phyloP scores from a whole-genome alignment of 1,140 invertebrate species.

The Aphis craccivora region DNA sequence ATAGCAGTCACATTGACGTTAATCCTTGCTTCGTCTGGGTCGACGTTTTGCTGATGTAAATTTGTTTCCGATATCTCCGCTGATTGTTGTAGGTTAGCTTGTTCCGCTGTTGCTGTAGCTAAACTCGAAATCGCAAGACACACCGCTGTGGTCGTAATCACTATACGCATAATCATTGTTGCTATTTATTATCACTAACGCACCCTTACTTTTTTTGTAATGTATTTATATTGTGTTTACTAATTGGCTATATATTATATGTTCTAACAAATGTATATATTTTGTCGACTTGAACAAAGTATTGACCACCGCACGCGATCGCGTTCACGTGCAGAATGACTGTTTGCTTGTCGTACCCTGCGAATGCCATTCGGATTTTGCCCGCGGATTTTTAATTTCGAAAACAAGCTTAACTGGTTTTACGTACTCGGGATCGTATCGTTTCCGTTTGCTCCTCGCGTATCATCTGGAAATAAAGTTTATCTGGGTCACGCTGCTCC shows the following conservation, averaged over 20 bases:
- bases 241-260: not conserved
- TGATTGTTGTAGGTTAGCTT: not conserved
- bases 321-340: slow-evolving; percentile 25
- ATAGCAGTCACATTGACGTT: not conserved
- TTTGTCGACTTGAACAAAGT: not conserved
- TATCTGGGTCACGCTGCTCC: slow-evolving; percentile 41
- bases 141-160: not conserved
- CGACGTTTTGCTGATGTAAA: not conserved
- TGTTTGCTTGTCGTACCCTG: not conserved
- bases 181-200: not conserved
- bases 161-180: slow-evolving; percentile 14
- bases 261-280: not conserved
- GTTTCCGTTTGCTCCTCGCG: not conserved
- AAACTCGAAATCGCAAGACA: not conserved
- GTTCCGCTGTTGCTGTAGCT: not conserved
- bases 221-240: not conserved
- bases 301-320: not conserved
- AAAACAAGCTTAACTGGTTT: slow-evolving; percentile 51
- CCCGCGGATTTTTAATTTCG: slow-evolving; percentile 40
- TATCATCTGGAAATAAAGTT: not conserved
- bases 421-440: not conserved
- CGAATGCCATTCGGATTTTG: slow-evolving; percentile 26
- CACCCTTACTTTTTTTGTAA: not conserved
- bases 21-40: not conserved
- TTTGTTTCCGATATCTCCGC: not conserved